Base-by-base conservation (phyloP, 64 coral and sea anemone species). In the Actinia tenebrosa region DNA sequence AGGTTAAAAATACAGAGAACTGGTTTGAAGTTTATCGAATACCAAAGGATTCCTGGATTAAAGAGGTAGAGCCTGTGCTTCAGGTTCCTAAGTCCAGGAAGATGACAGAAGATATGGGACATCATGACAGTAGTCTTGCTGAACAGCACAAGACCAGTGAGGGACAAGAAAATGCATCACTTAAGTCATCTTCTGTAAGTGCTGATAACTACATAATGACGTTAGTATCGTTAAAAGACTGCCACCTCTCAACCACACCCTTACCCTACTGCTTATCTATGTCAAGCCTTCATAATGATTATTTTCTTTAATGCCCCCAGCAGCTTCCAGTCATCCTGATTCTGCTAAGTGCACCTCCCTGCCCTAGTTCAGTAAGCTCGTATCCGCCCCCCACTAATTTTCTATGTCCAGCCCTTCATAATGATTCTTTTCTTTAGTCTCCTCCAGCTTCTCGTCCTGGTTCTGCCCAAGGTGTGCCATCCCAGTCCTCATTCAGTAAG, bases 1-100 rank as follows among this genome's bases (percentile, higher is more conserved):
- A 92, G 89, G 88, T 89, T 79, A 61, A 44, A 50, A 14, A 16
- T 17, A 91, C 88, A 71, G 94, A 97, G 53, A 88, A 80, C 61
- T 97, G 91, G 91, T 54, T 97, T 44, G 94, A 97, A 61, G 82
- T 97, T 19, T 93, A 88, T 53, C 93, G 87, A 81, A 78, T 93
- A 87, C 94, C 94, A 22, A 92, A 88, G 72, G 94, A 97, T 60
- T 86, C 94, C 60, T 97, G 94, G 94, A 71, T 97, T 18, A 97
- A 93, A 84, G 94, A 97, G 64, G 77, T 88, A 16, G 94, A 97
- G 81, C 54, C 91, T 14, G 53, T 81, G 25, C 14, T 97, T 25
- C 64, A 56, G 26, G 56, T 85, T 16, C 84, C 77, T 71, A 89
- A 63, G 44, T 83, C 94, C 30, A 85, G 69, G 75, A 96, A 96